These are phyloP conservation scores for Trachops cirrhosus DNA, from an alignment of 2,797 vertebrate genomes.

Conservation along the genomic window DNA sequence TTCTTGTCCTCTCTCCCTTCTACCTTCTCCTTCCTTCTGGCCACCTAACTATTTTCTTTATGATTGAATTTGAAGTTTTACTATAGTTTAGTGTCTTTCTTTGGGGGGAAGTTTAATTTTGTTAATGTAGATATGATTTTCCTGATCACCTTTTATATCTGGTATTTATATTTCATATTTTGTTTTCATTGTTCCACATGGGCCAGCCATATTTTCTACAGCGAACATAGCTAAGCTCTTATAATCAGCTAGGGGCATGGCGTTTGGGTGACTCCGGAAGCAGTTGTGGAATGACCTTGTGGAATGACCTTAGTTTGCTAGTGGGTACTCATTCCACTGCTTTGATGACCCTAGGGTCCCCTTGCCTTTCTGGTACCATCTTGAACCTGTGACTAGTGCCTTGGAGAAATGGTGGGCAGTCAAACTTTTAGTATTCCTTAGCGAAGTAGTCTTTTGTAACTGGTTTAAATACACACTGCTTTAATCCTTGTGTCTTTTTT, in stretches of 20 bases:
- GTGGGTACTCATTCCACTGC: neutral
- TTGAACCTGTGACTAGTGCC: neutral
- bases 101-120: conserved; percentile 15
- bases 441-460: neutral
- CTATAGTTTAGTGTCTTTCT: neutral
- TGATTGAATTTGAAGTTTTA: conserved; percentile 20
- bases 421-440: neutral
- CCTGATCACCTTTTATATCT: neutral
- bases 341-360: neutral
- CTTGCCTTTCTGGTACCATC: neutral
- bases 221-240: neutral
- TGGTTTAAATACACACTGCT: neutral
- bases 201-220: neutral
- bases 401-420: neutral
- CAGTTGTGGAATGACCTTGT: neutral
- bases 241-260: neutral
- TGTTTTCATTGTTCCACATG: neutral
- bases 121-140: conserved; percentile 3
- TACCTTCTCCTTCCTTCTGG: neutral
- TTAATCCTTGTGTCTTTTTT: conserved; percentile 30
- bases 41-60: neutral
- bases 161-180: neutral
- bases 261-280: neutral
- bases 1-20: neutral
- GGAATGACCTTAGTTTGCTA: neutral